Evolutionary conservation across 1,140 invertebrate species (phyloP).

Genomic region (Zophobas morio): DNA sequence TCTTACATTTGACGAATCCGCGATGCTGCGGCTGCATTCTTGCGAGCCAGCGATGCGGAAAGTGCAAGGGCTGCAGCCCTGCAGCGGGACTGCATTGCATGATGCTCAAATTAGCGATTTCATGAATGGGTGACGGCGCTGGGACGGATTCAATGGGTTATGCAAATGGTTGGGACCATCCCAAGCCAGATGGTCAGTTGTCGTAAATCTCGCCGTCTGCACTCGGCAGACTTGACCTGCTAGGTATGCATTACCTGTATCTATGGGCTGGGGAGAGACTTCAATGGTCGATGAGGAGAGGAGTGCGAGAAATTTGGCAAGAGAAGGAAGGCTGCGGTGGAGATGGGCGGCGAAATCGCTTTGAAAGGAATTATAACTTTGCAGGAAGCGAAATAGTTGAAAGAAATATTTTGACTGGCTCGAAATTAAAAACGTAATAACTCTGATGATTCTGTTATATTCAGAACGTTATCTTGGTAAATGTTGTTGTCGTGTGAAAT

Average conservation of each 20-base stretch:
- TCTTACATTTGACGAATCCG: neutral
- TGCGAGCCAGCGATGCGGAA: neutral
- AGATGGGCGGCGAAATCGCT: too few relatives aligned
- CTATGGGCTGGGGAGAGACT: neutral
- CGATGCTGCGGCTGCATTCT: neutral
- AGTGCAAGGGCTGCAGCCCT: neutral
- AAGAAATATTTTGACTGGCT: too few relatives aligned
- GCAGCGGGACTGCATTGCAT: too few relatives aligned
- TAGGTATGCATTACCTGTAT: slow-evolving; percentile 13
- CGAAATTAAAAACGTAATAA: too few relatives aligned
- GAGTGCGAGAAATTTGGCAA: too few relatives aligned
- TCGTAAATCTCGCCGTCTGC: slow-evolving; percentile 9
- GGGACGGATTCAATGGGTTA: neutral
- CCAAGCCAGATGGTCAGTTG: neutral
- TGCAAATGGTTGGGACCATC: neutral
- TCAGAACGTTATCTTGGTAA: too few relatives aligned
- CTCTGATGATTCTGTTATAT: too few relatives aligned
- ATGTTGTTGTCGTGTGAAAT: too few relatives aligned
- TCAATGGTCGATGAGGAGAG: slow-evolving; percentile 7
- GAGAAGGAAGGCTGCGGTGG: too few relatives aligned
- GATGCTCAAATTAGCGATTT: neutral
- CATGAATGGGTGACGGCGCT: neutral
- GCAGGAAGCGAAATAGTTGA: too few relatives aligned
- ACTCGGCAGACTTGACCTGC: slow-evolving; percentile 7
- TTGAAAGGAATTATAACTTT: too few relatives aligned